These are phyloP conservation scores for Drosophila virilis DNA, from an alignment of 1,140 invertebrate species.

Conservation along the genomic window DNA sequence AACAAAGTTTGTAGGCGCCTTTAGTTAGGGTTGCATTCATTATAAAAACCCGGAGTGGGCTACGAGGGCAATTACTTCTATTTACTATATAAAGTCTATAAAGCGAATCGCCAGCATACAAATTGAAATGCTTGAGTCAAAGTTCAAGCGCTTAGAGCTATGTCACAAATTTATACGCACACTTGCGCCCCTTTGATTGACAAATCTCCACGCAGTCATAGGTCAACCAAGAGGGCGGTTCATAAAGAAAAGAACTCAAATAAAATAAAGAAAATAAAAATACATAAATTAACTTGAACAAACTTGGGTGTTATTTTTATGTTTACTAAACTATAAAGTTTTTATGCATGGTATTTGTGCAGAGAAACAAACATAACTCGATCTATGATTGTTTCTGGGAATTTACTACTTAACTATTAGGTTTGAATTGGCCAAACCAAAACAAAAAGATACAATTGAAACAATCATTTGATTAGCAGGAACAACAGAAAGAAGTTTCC, in stretches of 20 bases:
- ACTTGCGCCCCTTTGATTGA: slow-evolving; percentile 15
- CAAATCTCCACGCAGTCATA: slow-evolving; percentile 22
- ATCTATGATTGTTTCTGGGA: no score
- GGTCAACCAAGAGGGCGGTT: slow-evolving; percentile 21
- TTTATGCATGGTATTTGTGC: background rate
- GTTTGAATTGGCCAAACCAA: no score
- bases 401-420: no score
- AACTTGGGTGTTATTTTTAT: background rate
- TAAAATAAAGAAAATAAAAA: background rate
- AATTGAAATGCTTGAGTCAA: slow-evolving; percentile 25
- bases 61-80: slow-evolving; percentile 37
- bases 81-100: slow-evolving; percentile 20
- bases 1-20: slow-evolving; percentile 47
- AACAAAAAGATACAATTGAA: no score
- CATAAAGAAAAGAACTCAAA: background rate
- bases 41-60: slow-evolving; percentile 12
- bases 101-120: slow-evolving; percentile 14
- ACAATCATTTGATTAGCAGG: no score
- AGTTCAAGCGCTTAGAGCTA: background rate
- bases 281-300: background rate
- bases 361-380: background rate
- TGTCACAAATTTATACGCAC: background rate
- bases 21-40: slow-evolving; percentile 28
- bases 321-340: background rate
- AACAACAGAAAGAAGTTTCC: no score